phyloP scores from a whole-genome alignment of 2,888 invertebrate species.

The Lasioglossum zephyrum region DNA sequence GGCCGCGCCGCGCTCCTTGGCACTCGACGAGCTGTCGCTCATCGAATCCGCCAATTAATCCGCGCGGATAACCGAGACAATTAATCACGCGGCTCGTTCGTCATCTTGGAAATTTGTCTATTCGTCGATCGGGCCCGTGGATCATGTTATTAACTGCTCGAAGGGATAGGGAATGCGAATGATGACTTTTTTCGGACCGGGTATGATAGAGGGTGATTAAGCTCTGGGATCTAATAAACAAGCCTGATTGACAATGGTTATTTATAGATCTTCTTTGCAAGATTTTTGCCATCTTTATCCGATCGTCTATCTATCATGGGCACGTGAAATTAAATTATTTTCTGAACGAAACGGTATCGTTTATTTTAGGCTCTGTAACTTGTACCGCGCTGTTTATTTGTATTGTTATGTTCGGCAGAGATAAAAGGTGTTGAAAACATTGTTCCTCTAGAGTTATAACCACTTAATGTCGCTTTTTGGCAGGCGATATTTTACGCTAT shows the following conservation, averaged over 20 bases:
- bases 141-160: constrained; percentile 15
- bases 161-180: not conserved
- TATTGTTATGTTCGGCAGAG: not conserved
- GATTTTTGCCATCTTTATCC: not conserved
- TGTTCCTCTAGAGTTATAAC: not conserved
- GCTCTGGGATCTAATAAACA: not conserved
- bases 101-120: constrained; percentile 49
- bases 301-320: not conserved
- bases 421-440: not conserved
- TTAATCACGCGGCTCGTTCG: constrained; percentile 59
- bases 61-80: constrained; percentile 50
- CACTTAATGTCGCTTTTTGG: not conserved
- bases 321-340: not conserved
- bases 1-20: constrained; percentile 55
- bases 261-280: not conserved
- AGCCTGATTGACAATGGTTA: not conserved
- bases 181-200: not conserved
- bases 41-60: constrained; percentile 70
- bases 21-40: constrained; percentile 68
- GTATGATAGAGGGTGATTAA: not conserved
- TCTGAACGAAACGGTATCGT: not conserved
- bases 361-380: not conserved
- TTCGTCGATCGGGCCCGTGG: constrained; percentile 34
- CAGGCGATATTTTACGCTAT: not conserved
- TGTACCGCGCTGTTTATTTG: not conserved